phyloP scores from a whole-genome alignment of 2,888 invertebrate species.

The Busseola fusca region DNA sequence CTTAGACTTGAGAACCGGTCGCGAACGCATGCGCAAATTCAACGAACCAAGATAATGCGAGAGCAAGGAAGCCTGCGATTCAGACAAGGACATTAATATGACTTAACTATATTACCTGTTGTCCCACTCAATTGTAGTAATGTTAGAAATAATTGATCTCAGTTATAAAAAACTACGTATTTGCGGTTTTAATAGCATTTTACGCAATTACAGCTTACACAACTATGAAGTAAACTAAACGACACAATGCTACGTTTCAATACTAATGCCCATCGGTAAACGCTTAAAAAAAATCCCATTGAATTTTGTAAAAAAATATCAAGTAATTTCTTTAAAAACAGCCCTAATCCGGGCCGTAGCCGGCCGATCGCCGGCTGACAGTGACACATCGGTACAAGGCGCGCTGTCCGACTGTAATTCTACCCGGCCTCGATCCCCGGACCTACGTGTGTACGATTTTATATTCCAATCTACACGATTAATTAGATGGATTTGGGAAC shows the following conservation, averaged over 20 bases:
- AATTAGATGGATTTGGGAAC: conserved; percentile 71
- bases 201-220: neutral
- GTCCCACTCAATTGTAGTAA: conserved; percentile 41
- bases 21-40: conserved; percentile 83
- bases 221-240: neutral
- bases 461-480: conserved; percentile 78
- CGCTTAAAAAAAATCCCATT: conserved; percentile 29
- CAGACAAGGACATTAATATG: conserved; percentile 73
- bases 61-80: conserved; percentile 71
- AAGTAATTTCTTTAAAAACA: conserved; percentile 84
- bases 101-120: conserved; percentile 68
- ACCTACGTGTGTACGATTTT: conserved; percentile 75
- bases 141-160: conserved; percentile 31
- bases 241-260: neutral
- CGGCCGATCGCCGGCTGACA: conserved; percentile 84
- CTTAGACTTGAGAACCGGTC: conserved; percentile 86
- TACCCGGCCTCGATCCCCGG: conserved; percentile 76
- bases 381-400: conserved; percentile 89
- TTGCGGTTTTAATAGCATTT: neutral
- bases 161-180: conserved; percentile 8
- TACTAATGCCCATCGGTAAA: neutral
- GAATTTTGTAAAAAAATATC: conserved; percentile 64
- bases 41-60: conserved; percentile 78
- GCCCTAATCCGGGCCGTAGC: conserved; percentile 81
- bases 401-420: conserved; percentile 87